Conservation (phyloP, 1,140 invertebrate genomes). For the Maniola jurtina region DNA sequence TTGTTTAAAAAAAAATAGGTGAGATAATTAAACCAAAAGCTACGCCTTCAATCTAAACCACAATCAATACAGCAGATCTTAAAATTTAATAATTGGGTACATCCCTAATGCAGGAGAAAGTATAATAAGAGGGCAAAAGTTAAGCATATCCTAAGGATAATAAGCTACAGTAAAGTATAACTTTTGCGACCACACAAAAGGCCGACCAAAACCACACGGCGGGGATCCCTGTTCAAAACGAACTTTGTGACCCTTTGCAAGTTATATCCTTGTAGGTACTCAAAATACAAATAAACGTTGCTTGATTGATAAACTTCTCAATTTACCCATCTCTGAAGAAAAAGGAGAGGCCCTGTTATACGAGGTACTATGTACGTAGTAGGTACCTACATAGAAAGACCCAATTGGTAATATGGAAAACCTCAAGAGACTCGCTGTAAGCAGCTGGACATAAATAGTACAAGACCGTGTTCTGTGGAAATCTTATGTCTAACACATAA, state of each 20-base stretch:
- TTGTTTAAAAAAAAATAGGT: no score
- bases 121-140: conserved; percentile 27
- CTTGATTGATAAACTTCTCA: background rate
- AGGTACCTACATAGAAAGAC: no score
- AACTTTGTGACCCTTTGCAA: conserved; percentile 20
- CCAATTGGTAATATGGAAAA: no score
- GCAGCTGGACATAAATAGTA: no score
- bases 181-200: conserved; percentile 38
- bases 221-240: conserved; percentile 39
- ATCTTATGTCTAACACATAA: no score
- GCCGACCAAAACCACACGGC: conserved; percentile 42
- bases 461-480: no score
- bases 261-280: conserved; percentile 1
- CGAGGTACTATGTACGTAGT: no score
- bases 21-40: no score
- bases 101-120: background rate
- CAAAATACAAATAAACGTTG: conserved; percentile 1
- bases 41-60: no score
- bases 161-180: conserved; percentile 32
- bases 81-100: background rate
- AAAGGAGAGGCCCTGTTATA: no score
- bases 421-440: no score
- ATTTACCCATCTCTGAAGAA: background rate
- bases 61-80: no score
- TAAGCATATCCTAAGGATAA: conserved; percentile 33